These are phyloP conservation scores for Drosophila siamana DNA, from an alignment of 2,888 invertebrate species.

Conservation along the genomic window DNA sequence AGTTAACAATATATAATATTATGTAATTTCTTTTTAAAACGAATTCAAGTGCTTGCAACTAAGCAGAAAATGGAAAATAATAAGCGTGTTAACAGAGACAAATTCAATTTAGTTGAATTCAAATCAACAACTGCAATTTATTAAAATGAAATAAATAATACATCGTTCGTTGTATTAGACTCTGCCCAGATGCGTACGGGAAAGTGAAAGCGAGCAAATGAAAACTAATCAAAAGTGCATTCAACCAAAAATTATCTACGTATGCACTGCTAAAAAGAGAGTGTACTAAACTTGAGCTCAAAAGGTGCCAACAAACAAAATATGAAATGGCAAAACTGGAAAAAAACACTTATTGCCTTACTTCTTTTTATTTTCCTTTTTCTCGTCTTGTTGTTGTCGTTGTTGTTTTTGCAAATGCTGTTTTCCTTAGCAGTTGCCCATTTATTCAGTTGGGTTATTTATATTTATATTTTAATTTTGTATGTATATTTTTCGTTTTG, in stretches of 20 bases:
- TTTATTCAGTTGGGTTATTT: constrained; percentile 11
- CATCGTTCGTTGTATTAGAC: not conserved
- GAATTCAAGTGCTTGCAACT: not conserved
- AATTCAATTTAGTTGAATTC: not conserved
- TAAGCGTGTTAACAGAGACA: not conserved
- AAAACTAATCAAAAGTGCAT: constrained; percentile 73
- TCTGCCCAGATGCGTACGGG: not conserved
- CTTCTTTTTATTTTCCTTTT: constrained; percentile 3
- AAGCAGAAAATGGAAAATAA: not conserved
- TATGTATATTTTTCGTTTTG: constrained; percentile 1
- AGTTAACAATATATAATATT: constrained; percentile 17
- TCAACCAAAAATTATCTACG: constrained; percentile 68
- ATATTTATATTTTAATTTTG: constrained; percentile 41
- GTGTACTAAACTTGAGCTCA: constrained; percentile 22
- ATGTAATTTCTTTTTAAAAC: constrained; percentile 43
- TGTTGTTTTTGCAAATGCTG: not conserved
- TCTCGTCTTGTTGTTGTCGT: too few species aligned
- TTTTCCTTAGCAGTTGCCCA: not conserved
- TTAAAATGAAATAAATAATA: not conserved
- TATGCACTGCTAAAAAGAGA: constrained; percentile 15
- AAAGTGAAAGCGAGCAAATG: not conserved
- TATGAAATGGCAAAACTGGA: constrained; percentile 3
- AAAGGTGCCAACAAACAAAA: constrained; percentile 22
- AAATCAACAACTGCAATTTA: not conserved
- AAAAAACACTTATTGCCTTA: constrained; percentile 18